Base-by-base conservation (phyloP, 2,113 vertebrate species). In the Mola mola region DNA sequence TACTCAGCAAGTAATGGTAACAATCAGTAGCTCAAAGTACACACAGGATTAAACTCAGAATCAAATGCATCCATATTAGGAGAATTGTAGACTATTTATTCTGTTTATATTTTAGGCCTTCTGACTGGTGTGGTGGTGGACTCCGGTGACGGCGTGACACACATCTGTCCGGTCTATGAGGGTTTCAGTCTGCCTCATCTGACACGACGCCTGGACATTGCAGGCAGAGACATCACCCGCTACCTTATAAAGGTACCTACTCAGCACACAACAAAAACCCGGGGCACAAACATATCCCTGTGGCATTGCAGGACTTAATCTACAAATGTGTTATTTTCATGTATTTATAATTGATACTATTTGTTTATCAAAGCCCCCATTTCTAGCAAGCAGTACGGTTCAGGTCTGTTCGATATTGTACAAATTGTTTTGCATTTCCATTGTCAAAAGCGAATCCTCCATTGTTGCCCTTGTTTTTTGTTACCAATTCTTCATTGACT, bases 141-240 rank as follows among this genome's bases (percentile, higher is more conserved):
- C 86, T 98, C 97, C 8, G 97, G 97, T 26, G 97, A 98, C 40
- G 97, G 97, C 0, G 97, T 98, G 20, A 98, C 97, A 20, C 97
- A 98, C 62, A 98, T 98, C 72, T 98, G 97, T 83, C 97, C 96
- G 4, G 97, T 98, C n/a, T 98, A 98, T 36, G 97, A 98, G 89
- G 97, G 97, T 8, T 98, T 98, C 88, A 97, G 96, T 75, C 93
- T 98, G 66, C 97, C 97, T 73, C 97, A 98, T 60, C 93, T 98
- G 72, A 98, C 97, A 1, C 93, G 97, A 72, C 93, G 97, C 74
- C 91, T 98, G 77, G 97, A 98, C 83, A 98, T 98, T 0, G 97
- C 97, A 21, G 97, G 97, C 72, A 94, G 97, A 79, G 96, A 98
- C 86, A 98, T 98, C 85, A 98, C 97, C 60, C 94, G 97, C 75